Conservation (phyloP, 2,888 invertebrate genomes). For the Crocallis elinguaria region DNA sequence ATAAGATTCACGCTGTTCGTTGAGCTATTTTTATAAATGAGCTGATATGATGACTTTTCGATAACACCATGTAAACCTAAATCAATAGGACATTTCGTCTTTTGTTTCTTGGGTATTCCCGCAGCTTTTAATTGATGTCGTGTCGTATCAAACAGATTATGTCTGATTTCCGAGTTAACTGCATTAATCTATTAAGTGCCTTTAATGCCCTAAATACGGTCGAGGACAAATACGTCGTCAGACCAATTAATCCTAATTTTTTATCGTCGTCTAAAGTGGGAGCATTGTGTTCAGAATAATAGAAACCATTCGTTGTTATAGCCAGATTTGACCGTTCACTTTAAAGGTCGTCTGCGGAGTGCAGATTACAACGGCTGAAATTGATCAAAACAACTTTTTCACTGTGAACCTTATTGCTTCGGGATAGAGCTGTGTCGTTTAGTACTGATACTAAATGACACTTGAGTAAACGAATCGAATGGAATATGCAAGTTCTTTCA, state of each 20-base stretch:
- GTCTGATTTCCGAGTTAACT: neutral
- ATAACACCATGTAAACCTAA: no score
- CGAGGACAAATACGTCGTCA: conserved; percentile 2
- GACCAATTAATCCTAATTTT: conserved; percentile 7
- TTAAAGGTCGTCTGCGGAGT: conserved; percentile 23
- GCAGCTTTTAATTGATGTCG: no score
- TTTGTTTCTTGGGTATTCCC: no score
- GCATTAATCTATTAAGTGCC: neutral
- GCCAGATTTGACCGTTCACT: conserved; percentile 28
- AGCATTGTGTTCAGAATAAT: conserved; percentile 15
- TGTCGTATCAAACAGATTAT: neutral
- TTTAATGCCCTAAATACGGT: neutral
- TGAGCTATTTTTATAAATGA: no score
- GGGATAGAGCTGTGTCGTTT: neutral
- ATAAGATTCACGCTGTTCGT: no score
- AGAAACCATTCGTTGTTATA: conserved; percentile 6
- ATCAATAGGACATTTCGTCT: no score
- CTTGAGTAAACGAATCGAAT: neutral
- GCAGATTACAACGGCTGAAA: conserved; percentile 10
- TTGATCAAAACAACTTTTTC: neutral
- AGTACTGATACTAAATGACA: neutral
- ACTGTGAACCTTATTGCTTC: conserved; percentile 3
- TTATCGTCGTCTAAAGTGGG: conserved; percentile 8
- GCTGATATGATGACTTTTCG: no score
- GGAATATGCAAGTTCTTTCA: no score